Evolutionary conservation across 1,140 invertebrate species (phyloP).

Genomic region (Leptopilina clavipes): DNA sequence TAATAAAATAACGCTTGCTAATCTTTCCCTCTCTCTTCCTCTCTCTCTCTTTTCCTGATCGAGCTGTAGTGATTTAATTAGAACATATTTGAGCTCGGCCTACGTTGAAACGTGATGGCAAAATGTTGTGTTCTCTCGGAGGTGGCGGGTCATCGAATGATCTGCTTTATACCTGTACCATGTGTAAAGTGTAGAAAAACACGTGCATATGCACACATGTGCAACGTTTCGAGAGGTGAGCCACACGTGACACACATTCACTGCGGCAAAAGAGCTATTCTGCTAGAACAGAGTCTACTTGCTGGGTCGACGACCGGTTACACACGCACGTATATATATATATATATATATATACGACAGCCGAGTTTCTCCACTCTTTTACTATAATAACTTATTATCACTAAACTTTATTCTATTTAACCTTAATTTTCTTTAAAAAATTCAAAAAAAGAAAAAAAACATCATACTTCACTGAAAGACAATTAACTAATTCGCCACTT

Average conservation of each 20-base stretch:
- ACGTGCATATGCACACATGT: constrained; percentile 16
- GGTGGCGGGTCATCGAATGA: constrained; percentile 20
- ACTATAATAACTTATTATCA: not conserved
- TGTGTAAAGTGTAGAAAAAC: constrained; percentile 15
- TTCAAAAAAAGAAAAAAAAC: not conserved
- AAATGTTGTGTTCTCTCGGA: constrained; percentile 5
- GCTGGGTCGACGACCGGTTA: constrained; percentile 28
- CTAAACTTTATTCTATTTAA: constrained; percentile 12
- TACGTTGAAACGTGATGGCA: constrained; percentile 16
- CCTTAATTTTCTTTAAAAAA: not conserved
- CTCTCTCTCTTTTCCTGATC: not conserved
- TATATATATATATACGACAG: constrained; percentile 3
- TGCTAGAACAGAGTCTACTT: constrained; percentile 31
- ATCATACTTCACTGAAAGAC: not conserved
- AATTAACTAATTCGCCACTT: not conserved
- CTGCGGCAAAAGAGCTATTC: constrained; percentile 24
- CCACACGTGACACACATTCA: constrained; percentile 17
- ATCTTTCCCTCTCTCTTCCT: too few relatives aligned
- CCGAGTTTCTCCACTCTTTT: not conserved
- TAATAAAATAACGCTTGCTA: too few relatives aligned
- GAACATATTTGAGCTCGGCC: constrained; percentile 11
- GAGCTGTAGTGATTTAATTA: constrained; percentile 14
- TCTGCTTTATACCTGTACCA: not conserved
- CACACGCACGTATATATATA: constrained; percentile 5
- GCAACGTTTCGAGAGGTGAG: constrained; percentile 12